Conservation (phyloP, 2,113 vertebrate genomes). For the Carassius gibelio region DNA sequence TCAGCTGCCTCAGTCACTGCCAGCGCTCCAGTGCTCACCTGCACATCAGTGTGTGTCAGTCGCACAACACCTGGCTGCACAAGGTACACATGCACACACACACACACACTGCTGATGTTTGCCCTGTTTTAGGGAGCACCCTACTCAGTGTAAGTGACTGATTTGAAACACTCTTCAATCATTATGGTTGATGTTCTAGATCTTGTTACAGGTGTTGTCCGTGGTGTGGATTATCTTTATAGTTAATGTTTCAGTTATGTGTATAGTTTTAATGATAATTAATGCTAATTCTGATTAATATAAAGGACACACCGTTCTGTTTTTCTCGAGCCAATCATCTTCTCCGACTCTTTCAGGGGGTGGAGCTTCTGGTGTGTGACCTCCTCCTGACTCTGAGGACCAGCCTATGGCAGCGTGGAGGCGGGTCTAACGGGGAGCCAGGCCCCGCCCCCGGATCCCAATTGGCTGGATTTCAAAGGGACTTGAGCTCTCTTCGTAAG, state of each 20-base stretch:
- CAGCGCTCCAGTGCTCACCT: slow-evolving; percentile 89
- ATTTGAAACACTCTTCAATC: no score
- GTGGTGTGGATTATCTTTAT: no score
- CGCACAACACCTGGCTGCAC: slow-evolving; percentile 79
- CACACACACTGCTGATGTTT: no score
- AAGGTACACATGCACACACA: slow-evolving; percentile 73
- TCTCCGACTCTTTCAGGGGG: slow-evolving; percentile 73
- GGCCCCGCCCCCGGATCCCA: slow-evolving; percentile 84
- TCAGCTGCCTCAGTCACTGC: slow-evolving; percentile 82
- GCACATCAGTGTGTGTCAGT: slow-evolving; percentile 83
- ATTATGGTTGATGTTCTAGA: no score
- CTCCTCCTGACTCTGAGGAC: slow-evolving; percentile 91
- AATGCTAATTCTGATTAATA: neutral
- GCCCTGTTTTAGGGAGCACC: no score
- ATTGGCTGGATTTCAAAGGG: slow-evolving; percentile 92
- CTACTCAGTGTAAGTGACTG: no score
- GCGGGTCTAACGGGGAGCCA: slow-evolving; percentile 83
- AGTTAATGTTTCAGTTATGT: no score
- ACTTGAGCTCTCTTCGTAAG: slow-evolving; percentile 90
- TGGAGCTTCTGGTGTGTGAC: slow-evolving; percentile 92
- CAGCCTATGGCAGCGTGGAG: slow-evolving; percentile 90
- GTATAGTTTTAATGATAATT: no score
- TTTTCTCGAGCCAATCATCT: neutral
- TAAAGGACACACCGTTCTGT: no score
- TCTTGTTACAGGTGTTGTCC: no score